phyloP scores from a whole-genome alignment of 2,888 invertebrate genomes.

The Brachyopa scutellaris region DNA sequence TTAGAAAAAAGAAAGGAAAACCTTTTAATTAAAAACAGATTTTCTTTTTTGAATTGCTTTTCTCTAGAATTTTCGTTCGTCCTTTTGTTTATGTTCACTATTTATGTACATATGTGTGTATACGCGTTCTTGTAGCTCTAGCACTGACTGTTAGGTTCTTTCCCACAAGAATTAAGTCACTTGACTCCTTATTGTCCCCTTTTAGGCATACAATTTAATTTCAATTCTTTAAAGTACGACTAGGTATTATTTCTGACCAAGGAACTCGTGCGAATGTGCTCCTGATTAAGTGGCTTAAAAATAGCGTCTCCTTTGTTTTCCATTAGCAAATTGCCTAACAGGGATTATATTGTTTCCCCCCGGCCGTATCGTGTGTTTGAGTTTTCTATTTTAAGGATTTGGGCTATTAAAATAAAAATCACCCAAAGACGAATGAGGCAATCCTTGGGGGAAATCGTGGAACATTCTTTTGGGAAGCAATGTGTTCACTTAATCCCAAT shows the following conservation, averaged over 20 bases:
- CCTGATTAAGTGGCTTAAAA: neutral
- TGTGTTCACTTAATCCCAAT: too few species aligned
- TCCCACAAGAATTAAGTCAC: constrained; percentile 3
- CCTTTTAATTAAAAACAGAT: constrained; percentile 11
- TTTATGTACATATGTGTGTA: too few species aligned
- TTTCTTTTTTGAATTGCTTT: neutral
- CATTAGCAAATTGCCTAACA: neutral
- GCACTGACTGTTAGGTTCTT: neutral
- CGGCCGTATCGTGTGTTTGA: neutral
- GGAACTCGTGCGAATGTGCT: too few species aligned
- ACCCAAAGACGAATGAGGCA: too few species aligned
- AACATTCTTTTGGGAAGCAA: too few species aligned
- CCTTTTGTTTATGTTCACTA: neutral
- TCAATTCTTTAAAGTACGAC: too few species aligned
- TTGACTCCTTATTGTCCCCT: neutral
- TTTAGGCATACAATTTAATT: neutral
- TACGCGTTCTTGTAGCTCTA: too few species aligned
- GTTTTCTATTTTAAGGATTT: too few species aligned
- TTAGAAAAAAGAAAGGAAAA: neutral
- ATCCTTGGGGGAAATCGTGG: too few species aligned
- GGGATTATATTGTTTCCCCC: too few species aligned
- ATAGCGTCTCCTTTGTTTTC: neutral
- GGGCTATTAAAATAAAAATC: too few species aligned
- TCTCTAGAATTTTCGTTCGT: neutral
- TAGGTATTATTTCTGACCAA: too few species aligned